These are phyloP conservation scores for Empidonax alnorum DNA, from an alignment of 2,113 vertebrate genomes.

Conservation along the genomic window DNA sequence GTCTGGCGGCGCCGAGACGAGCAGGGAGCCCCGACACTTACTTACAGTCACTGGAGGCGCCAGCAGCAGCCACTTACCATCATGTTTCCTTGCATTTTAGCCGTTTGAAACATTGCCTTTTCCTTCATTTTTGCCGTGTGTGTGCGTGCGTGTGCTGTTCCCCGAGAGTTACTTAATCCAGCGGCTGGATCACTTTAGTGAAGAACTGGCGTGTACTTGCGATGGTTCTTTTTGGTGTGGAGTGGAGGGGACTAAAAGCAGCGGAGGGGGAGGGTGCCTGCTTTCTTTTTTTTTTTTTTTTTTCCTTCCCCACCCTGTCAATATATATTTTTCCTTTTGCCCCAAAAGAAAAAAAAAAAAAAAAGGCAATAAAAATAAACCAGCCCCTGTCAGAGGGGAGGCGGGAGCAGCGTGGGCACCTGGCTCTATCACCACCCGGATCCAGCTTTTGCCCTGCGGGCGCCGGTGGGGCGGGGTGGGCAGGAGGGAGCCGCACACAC, in stretches of 20 bases:
- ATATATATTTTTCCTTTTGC: neutral
- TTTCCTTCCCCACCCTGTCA: neutral
- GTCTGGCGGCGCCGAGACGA: neutral
- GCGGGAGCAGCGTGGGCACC: neutral
- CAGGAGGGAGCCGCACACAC: neutral
- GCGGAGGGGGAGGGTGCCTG: neutral
- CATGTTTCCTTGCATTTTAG: constrained; percentile 95
- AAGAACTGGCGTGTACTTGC: constrained; percentile 44
- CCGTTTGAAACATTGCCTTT: constrained; percentile 93
- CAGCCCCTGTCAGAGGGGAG: neutral
- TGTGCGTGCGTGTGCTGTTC: constrained; percentile 12
- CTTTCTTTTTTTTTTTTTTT: neutral
- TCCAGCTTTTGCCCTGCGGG: neutral
- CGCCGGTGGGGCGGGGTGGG: neutral
- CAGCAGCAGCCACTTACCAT: constrained; percentile 84
- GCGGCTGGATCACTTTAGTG: constrained; percentile 59
- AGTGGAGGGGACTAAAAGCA: constrained; percentile 43
- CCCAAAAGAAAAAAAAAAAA: neutral
- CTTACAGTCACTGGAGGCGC: constrained; percentile 14
- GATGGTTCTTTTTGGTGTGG: constrained; percentile 43
- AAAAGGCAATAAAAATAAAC: neutral
- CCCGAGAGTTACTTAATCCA: constrained; percentile 74
- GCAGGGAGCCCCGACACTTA: neutral
- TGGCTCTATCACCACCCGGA: neutral
- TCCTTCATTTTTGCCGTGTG: constrained; percentile 86